Base-by-base conservation (phyloP, 2,113 vertebrate species). In the Lamprologus tigripictilis region DNA sequence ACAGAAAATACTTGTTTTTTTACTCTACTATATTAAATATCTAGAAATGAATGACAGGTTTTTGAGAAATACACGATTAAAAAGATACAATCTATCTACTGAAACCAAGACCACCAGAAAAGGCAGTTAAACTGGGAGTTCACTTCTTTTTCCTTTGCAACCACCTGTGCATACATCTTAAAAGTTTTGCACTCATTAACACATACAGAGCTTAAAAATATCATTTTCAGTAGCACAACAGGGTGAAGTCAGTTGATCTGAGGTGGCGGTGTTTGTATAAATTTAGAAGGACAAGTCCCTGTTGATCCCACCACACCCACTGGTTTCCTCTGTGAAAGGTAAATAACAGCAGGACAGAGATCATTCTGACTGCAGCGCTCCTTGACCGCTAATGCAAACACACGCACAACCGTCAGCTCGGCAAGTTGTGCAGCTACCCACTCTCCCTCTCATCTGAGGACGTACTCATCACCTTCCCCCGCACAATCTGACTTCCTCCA, bases 301-400 rank as follows among this genome's bases (percentile, higher is more conserved):
- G 89, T 85, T 90, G 92, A 90, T 92, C 63, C 79, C 83, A 86
- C 89, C 90, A 87, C 92, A 88, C 93, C 93, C 84, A 90, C 84
- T 81, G 87, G 88, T 92, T 93, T 95, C 93, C 93, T 93, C 88
- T 95, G 85, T 87, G 49, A 88, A 93, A 94, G 90, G 94, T 92
- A 92, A 95, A 95, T 91, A 93, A 92, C 83, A 90, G 88, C 91
- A 92, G 91, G 91, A 90, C 53, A 88, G 88, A 90, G 89, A 92
- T 88, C 87, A 90, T 92, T 93, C 76, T 89, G 51, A 87, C 85
- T 84, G 85, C 86, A 61, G 80, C 35, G 19, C 81, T 83, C 86
- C 47, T 83, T 54, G 42, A 89, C 61, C 89, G 33, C 87, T 58
- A 86, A 86, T 17, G 58, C 91, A 93, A 84, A 88, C 53, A 89